Percentiles rank a stretch among this genome's conserved stretches.
phyloP scores from a whole-genome alignment of 1,140 invertebrate species.

The Brachionus plicatilis region DNA sequence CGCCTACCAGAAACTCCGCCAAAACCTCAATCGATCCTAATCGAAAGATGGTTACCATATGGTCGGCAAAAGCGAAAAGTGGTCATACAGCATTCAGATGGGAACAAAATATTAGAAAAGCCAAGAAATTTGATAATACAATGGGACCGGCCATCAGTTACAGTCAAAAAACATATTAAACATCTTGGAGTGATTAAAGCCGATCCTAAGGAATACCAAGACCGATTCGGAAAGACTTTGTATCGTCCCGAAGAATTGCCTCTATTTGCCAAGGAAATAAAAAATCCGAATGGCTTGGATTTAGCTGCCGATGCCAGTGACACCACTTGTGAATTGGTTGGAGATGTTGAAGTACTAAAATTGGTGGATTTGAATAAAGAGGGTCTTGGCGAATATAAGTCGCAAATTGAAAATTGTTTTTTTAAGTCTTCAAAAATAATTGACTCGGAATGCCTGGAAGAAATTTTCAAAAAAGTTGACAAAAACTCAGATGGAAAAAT shows the following conservation, averaged over 20 bases:
- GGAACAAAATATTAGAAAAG: not conserved
- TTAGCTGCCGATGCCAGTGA: not conserved
- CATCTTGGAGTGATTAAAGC: not conserved
- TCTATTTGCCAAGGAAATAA: not conserved
- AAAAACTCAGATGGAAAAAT: not conserved
- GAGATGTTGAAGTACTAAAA: not conserved
- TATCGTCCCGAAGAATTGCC: not conserved
- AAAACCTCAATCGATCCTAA: constrained; percentile 15
- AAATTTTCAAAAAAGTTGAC: not conserved
- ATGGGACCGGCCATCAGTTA: not conserved
- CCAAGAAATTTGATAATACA: constrained; percentile 36
- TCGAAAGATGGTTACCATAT: constrained; percentile 40
- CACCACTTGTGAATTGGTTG: not conserved
- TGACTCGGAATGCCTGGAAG: not conserved
- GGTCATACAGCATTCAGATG: not conserved
- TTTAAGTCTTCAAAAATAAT: not conserved
- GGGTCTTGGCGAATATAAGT: not conserved
- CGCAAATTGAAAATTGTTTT: not conserved
- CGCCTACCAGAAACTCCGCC: constrained; percentile 14
- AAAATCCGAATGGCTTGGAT: not conserved
- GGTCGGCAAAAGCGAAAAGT: not conserved
- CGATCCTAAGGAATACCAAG: constrained; percentile 11
- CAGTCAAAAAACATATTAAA: not conserved
- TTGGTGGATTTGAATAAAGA: not conserved
- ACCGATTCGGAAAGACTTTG: not conserved